Conservation (phyloP, 2,888 invertebrate species). For the Steinernema hermaphroditum region DNA sequence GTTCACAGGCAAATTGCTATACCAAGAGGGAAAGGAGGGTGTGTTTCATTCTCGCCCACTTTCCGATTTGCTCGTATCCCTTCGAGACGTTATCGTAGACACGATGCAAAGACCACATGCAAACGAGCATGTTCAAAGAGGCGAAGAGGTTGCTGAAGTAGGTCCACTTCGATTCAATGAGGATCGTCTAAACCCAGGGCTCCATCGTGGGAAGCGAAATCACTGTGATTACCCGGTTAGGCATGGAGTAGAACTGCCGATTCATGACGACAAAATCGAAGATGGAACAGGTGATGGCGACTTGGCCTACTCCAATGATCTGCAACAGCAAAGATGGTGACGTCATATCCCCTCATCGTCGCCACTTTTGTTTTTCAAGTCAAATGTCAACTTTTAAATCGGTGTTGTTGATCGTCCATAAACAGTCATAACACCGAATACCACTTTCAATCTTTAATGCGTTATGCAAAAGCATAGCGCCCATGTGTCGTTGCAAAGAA, state of each 20-base stretch:
- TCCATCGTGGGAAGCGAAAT: not conserved
- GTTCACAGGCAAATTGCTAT: not conserved
- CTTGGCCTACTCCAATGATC: not conserved
- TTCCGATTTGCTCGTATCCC: constrained; percentile 1
- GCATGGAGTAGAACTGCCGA: not conserved
- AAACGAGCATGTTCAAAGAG: not conserved
- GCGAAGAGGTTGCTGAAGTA: not conserved
- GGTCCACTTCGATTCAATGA: not conserved
- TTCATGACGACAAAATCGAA: constrained; percentile 18
- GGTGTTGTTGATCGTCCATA: too few species aligned
- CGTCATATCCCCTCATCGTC: too few species aligned
- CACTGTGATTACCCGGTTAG: not conserved
- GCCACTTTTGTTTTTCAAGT: too few species aligned
- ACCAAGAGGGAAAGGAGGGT: not conserved
- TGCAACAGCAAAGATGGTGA: not conserved
- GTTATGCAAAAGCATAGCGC: too few species aligned
- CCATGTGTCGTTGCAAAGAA: too few species aligned
- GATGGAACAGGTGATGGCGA: not conserved
- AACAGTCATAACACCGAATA: too few species aligned
- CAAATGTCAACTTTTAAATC: too few species aligned
- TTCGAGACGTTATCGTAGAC: not conserved
- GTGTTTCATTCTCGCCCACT: not conserved
- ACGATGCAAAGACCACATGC: not conserved
- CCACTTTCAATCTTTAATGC: too few species aligned
- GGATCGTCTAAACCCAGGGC: not conserved